These are phyloP conservation scores for Drosophila paucipuncta DNA, from an alignment of 2,888 invertebrate genomes.

Conservation along the genomic window DNA sequence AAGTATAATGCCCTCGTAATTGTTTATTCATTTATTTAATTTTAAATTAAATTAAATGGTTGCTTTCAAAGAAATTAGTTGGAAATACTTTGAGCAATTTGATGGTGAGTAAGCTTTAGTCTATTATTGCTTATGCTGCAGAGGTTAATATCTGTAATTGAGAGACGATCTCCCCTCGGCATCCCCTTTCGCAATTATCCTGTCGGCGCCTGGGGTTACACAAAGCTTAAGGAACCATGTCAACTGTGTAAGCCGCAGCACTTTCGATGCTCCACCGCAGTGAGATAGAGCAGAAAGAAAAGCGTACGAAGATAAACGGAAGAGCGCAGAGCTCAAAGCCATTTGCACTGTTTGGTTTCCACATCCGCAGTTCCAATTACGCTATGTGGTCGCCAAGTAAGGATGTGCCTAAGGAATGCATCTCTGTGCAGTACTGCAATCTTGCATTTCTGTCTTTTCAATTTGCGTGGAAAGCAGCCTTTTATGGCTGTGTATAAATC, in stretches of 20 bases:
- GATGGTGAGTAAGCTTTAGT: not conserved
- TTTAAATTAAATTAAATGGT: not conserved
- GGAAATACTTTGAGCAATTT: not conserved
- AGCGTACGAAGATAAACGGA: slow-evolving; percentile 4
- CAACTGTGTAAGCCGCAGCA: slow-evolving; percentile 22
- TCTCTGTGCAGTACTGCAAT: slow-evolving; percentile 23
- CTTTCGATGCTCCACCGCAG: slow-evolving; percentile 1
- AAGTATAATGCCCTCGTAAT: too few relatives aligned
- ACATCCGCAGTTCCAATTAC: slow-evolving; percentile 72
- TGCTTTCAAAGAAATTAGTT: not conserved
- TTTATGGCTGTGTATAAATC: slow-evolving; percentile 32
- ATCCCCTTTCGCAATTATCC: slow-evolving; percentile 26
- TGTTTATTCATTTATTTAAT: not conserved
- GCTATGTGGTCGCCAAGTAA: slow-evolving; percentile 45
- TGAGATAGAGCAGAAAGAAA: not conserved
- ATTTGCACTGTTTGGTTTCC: slow-evolving; percentile 66
- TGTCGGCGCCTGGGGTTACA: not conserved
- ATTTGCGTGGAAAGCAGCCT: slow-evolving; percentile 10
- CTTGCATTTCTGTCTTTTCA: slow-evolving; percentile 25
- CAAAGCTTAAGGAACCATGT: slow-evolving; percentile 24
- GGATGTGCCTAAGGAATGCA: slow-evolving; percentile 31
- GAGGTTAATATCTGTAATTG: not conserved
- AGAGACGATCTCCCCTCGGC: not conserved
- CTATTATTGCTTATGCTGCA: not conserved
- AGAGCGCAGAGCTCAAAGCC: slow-evolving; percentile 59